A percentile compares a stretch with the other conserved stretches of the same genome.
Conservation (phyloP, 2,797 vertebrate genomes). For the Hybognathus amarus region DNA sequence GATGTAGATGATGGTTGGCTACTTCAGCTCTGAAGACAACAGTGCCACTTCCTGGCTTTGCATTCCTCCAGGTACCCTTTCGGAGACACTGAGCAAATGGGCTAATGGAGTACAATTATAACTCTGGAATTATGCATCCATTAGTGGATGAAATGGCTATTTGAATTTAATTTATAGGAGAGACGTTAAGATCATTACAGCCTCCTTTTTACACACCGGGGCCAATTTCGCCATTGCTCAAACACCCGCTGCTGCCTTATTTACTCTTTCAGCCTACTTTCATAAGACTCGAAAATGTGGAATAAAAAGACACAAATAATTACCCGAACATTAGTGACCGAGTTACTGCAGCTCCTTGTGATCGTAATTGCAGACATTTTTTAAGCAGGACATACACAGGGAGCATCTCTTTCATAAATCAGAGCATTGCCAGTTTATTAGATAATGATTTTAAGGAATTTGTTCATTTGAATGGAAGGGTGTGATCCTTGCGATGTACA, state of each 20-base stretch:
- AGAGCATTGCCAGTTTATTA: background rate
- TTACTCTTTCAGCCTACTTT: conserved; percentile 37
- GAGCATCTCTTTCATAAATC: conserved; percentile 27
- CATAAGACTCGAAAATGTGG: conserved; percentile 5
- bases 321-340: conserved; percentile 9
- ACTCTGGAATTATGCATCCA: conserved; percentile 70
- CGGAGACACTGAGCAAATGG: conserved; percentile 62
- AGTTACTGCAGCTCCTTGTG: background rate
- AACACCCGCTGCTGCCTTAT: background rate
- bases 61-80: conserved; percentile 39
- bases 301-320: background rate
- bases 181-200: conserved; percentile 60
- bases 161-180: conserved; percentile 66
- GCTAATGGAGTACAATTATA: conserved; percentile 62
- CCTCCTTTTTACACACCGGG: conserved; percentile 21
- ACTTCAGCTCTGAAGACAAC: conserved; percentile 35
- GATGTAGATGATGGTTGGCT: conserved; percentile 6
- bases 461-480: conserved; percentile 1
- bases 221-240: conserved; percentile 24
- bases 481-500: background rate
- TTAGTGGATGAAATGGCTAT: conserved; percentile 63
- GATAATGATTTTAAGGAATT: conserved; percentile 38
- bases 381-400: background rate
- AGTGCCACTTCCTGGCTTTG: conserved; percentile 28
- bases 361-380: background rate